Percentiles rank a stretch among this genome's conserved stretches.
These are phyloP conservation scores for Synergus japonicus DNA, from an alignment of 2,888 invertebrate genomes.

Conservation along the genomic window DNA sequence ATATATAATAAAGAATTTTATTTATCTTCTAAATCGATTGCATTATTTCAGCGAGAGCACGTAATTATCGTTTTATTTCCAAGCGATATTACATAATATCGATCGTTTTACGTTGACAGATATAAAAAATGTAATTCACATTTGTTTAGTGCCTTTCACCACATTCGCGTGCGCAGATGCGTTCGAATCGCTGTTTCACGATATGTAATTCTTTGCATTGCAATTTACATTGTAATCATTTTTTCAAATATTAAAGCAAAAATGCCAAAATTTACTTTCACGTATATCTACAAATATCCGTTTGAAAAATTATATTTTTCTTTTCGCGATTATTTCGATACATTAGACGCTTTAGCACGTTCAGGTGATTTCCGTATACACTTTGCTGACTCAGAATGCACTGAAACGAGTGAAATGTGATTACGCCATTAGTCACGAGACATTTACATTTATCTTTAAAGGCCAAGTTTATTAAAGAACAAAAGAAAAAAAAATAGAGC, in stretches of 20 bases:
- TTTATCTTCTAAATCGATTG: too few species aligned
- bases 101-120: not conserved
- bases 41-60: not conserved
- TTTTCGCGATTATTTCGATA: not conserved
- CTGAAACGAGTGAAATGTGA: slow-evolving; percentile 1
- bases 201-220: not conserved
- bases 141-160: not conserved
- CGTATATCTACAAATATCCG: not conserved
- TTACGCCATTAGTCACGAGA: slow-evolving; percentile 15
- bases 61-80: not conserved
- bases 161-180: not conserved
- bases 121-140: not conserved
- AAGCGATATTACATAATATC: not conserved
- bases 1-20: too few species aligned
- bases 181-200: not conserved
- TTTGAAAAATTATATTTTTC: not conserved
- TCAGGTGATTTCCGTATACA: slow-evolving; percentile 38
- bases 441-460: not conserved
- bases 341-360: slow-evolving; percentile 47
- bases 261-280: not conserved
- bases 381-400: slow-evolving; percentile 48
- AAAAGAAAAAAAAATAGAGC: not conserved
- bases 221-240: not conserved
- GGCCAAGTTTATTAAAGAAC: slow-evolving; percentile 23
- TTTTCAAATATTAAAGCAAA: not conserved